These are phyloP conservation scores for Henricia sp. DNA, from an alignment of 53 echinoderm and acorn worm genomes.

Conservation along the genomic window DNA sequence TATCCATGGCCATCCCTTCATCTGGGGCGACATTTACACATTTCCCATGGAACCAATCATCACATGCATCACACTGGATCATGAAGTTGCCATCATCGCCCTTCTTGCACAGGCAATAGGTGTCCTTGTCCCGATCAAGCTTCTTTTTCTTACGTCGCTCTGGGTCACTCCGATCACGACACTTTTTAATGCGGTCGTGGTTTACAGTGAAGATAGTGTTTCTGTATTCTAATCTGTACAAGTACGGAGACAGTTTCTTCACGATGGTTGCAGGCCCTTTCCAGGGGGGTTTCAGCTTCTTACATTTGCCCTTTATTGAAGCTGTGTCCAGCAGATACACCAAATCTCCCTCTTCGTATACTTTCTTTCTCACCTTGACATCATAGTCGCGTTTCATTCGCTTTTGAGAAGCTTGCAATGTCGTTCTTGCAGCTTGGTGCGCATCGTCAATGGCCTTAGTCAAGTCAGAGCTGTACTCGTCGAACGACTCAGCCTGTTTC, in stretches of 20 bases:
- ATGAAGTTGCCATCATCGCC: conserved; percentile 32
- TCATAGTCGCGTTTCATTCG: conserved; percentile 45
- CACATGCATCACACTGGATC: conserved; percentile 29
- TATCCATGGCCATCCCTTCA: conserved; percentile 14
- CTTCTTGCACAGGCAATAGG: conserved; percentile 31
- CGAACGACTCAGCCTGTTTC: conserved; percentile 9
- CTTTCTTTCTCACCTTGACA: not conserved
- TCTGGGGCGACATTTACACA: conserved; percentile 26
- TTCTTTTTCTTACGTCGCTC: not conserved
- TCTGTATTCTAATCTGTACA: conserved; percentile 24
- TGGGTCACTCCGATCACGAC: conserved; percentile 19
- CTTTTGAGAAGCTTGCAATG: not conserved
- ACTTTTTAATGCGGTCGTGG: conserved; percentile 38
- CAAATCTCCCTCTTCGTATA: conserved; percentile 19
- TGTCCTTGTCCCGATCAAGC: not conserved
- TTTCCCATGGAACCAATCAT: conserved; percentile 39
- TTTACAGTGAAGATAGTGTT: conserved; percentile 31
- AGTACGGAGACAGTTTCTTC: conserved; percentile 29
- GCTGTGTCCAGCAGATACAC: conserved; percentile 45
- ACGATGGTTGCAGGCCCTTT: conserved; percentile 27
- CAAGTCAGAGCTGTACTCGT: conserved; percentile 15
- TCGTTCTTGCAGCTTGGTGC: conserved; percentile 27
- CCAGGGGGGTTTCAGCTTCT: conserved; percentile 44
- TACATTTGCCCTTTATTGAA: conserved; percentile 13
- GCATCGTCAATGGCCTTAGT: conserved; percentile 6